Conservation (phyloP, 2,113 vertebrate species). For the Grallaria varia region DNA sequence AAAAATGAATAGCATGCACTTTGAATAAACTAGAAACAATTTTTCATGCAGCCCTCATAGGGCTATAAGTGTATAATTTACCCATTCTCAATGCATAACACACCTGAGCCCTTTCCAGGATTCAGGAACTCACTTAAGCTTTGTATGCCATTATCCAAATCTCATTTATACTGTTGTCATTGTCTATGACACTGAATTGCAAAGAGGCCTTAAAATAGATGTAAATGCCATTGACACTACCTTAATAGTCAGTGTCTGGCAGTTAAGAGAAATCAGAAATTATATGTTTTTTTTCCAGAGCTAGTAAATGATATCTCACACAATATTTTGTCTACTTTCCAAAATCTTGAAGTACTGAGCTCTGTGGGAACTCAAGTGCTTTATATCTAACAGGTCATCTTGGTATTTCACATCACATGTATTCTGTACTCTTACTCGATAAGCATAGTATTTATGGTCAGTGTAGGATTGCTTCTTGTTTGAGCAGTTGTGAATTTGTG, state of each 20-base stretch:
- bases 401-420: not conserved
- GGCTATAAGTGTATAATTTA: not conserved
- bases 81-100: not conserved
- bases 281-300: not conserved
- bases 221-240: not conserved
- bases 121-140: not conserved
- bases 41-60: not conserved
- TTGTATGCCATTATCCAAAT: not conserved
- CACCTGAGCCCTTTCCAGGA: not conserved
- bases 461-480: not conserved
- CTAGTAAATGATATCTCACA: not conserved
- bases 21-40: constrained; percentile 30
- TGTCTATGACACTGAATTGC: not conserved
- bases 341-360: not conserved
- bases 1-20: constrained; percentile 35
- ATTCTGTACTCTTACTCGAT: not conserved
- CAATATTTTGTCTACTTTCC: not conserved
- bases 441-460: not conserved
- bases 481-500: not conserved
- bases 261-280: not conserved
- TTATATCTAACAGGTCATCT: not conserved
- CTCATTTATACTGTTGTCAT: not conserved
- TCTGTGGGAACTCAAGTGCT: not conserved
- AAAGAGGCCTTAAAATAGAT: not conserved
- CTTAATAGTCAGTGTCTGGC: not conserved